A percentile compares a stretch with the other conserved stretches of the same genome.
Conservation (phyloP, 2,113 vertebrate species). For the Syrrhaptes paradoxus region DNA sequence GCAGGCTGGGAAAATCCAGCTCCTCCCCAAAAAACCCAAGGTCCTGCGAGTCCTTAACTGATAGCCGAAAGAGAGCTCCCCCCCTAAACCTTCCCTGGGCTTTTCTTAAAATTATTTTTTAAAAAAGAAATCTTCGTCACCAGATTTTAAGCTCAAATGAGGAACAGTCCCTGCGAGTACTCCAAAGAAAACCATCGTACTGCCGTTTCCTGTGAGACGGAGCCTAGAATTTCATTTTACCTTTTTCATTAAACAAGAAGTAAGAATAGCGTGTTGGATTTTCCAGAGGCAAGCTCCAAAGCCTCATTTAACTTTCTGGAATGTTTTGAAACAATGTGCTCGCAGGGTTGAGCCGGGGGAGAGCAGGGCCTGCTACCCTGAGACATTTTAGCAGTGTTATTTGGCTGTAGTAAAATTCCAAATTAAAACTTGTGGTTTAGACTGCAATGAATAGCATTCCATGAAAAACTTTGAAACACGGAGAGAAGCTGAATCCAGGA, state of each 20-base stretch:
- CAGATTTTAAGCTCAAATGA: neutral
- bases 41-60: neutral
- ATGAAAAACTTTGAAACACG: neutral
- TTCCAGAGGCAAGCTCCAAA: constrained; percentile 18
- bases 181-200: neutral
- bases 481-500: neutral
- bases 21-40: neutral
- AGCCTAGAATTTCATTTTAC: neutral
- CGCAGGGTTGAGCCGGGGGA: neutral
- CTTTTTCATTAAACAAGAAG: constrained; percentile 1
- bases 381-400: neutral
- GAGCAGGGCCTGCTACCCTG: neutral
- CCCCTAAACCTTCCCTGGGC: neutral
- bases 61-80: too few relatives aligned
- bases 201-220: rapidly evolving
- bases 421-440: constrained; percentile 63
- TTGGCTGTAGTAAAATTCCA: constrained; percentile 61
- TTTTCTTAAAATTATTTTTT: neutral
- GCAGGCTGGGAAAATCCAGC: neutral
- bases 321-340: constrained; percentile 29
- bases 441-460: constrained; percentile 4
- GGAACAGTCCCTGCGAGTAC: neutral
- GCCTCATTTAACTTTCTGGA: constrained; percentile 2
- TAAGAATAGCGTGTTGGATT: neutral
- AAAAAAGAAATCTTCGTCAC: neutral